These are phyloP conservation scores for Vireo griseus DNA, from an alignment of 2,797 vertebrate genomes.

Conservation along the genomic window DNA sequence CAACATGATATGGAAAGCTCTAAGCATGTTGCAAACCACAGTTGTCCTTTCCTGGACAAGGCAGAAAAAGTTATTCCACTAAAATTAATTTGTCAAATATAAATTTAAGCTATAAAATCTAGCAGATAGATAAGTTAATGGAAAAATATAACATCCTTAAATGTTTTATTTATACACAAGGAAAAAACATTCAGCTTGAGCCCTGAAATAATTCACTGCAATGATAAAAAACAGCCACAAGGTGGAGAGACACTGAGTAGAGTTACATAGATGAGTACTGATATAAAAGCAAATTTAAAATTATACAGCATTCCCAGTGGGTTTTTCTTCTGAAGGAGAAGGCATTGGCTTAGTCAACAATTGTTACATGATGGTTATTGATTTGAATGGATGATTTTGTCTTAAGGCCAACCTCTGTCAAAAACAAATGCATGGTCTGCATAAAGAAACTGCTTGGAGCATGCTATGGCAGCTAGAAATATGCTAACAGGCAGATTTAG, in stretches of 20 bases:
- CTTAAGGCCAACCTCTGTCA: slow-evolving; percentile 53
- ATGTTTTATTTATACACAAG: not conserved
- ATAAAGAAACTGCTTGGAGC: slow-evolving; percentile 33
- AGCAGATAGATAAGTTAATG: not conserved
- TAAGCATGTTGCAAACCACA: not conserved
- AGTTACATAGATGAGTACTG: not conserved
- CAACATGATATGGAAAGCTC: not conserved
- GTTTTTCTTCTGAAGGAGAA: slow-evolving; percentile 31
- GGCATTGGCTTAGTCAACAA: slow-evolving; percentile 25
- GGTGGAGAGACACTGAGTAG: not conserved
- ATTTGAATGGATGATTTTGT: slow-evolving; percentile 62
- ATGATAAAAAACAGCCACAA: not conserved
- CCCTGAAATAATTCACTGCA: not conserved
- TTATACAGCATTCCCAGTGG: not conserved
- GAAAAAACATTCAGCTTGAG: not conserved
- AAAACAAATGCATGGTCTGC: slow-evolving; percentile 36
- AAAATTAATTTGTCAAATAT: not conserved
- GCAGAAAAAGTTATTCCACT: not conserved
- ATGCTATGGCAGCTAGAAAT: slow-evolving; percentile 4
- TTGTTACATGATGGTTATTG: slow-evolving; percentile 53
- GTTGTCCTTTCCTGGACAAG: not conserved
- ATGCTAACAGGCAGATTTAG: slow-evolving; percentile 17
- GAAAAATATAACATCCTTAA: not conserved
- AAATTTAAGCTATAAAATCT: not conserved
- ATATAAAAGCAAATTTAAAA: slow-evolving; percentile 15